phyloP scores from a whole-genome alignment of 1,140 invertebrate genomes.

The Vanessa atalanta region DNA sequence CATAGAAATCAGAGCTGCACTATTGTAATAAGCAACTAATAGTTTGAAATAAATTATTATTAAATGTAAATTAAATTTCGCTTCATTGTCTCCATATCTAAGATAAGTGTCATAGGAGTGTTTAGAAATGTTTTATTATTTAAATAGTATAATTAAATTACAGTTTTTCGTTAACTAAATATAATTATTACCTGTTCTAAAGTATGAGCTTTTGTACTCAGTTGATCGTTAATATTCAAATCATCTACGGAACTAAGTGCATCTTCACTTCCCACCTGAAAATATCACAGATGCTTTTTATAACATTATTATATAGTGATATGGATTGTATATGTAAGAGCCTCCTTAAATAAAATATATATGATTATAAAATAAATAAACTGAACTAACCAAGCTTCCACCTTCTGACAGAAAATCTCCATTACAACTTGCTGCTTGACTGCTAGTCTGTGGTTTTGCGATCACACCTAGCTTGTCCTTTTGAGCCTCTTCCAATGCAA shows the following conservation, averaged over 20 bases:
- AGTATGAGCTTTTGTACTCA: constrained; percentile 69
- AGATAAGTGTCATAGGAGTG: too few relatives aligned
- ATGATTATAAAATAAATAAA: neutral
- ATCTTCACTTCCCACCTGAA: constrained; percentile 83
- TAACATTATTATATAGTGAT: too few relatives aligned
- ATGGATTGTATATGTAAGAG: too few relatives aligned
- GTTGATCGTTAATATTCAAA: constrained; percentile 73
- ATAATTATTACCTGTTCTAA: constrained; percentile 67
- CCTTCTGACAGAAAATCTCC: constrained; percentile 78
- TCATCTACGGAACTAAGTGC: constrained; percentile 82
- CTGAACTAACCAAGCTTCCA: constrained; percentile 71
- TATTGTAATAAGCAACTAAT: too few relatives aligned
- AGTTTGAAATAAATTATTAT: too few relatives aligned
- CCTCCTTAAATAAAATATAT: neutral
- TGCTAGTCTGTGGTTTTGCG: constrained; percentile 58
- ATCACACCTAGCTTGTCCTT: constrained; percentile 67
- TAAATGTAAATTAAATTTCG: too few relatives aligned
- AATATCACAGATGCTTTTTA: neutral
- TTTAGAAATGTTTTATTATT: too few relatives aligned
- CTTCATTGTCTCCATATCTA: too few relatives aligned
- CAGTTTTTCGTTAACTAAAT: too few relatives aligned
- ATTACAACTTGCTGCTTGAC: constrained; percentile 72
- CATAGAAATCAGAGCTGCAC: too few relatives aligned
- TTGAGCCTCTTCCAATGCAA: constrained; percentile 70
- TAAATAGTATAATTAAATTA: neutral